Base-by-base conservation (phyloP, 2,888 invertebrate species). In the Parnassius glacialis region DNA sequence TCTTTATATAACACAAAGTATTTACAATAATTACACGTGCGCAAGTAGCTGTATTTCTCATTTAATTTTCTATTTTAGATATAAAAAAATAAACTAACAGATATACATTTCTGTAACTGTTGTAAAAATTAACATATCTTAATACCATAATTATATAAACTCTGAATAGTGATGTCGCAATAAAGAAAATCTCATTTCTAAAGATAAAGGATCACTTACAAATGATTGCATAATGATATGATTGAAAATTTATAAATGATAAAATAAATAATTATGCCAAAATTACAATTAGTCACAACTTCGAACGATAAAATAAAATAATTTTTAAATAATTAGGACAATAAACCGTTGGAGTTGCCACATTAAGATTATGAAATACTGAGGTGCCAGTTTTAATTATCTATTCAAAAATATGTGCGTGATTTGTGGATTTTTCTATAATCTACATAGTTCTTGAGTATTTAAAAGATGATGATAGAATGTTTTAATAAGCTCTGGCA, bases 21-120 rank as follows among this genome's bases (percentile, higher is more conserved):
- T 87, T 82, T 89, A 88, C 87, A 89, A 85, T 87, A 86, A 85
- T 84, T 84, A 86, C 84, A 86, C 71, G 74, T 72, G 71, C 73
- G 70, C 74, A 75, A 62, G 10, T 13, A 10, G 74, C 71, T 74
- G 80, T 78, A 62, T 61, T 60, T 34, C 43, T 16, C 5, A 12
- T 59, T 68, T 65, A 65, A 64, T 63, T 64, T 61, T 66, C 65
- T 54, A 64, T 67, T 59, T 59, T 67, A 5, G 9, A 10, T 41
- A 42, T n/a, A 48, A 50, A 7, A 48, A 47, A 41, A 42, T 48
- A 25, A 54, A 62, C 45, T 61, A 62, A 52, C 13, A 50, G 48
- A 59, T 13, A 16, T 20, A 62, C 41, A 53, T 9, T 57, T 47
- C 20, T 57, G 53, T 48, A n/a, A 11, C 53, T 16, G 57, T 64